Base-by-base conservation (phyloP, 2,888 invertebrate genomes). In the Cephus pulcher region DNA sequence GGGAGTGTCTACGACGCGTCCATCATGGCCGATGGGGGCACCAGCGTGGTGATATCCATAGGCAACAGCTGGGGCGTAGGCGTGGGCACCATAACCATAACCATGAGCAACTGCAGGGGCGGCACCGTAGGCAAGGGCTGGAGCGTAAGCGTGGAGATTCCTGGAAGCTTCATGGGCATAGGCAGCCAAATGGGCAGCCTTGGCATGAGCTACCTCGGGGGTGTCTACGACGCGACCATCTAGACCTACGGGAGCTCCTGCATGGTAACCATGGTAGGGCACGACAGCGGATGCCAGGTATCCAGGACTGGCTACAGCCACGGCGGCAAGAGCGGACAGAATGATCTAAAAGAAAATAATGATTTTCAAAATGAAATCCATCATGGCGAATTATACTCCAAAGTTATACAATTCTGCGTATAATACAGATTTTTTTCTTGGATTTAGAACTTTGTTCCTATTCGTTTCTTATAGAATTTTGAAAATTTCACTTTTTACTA, bases 201-300 rank as follows among this genome's bases (percentile, higher is more conserved):
- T 91, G 78, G 91, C 90, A 34, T 87, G 84, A 32, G 88, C 89
- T 4, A 91, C 90, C 82, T 90, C 91, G 33, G 89, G 90, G 12
- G 90, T 91, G 82, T 91, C 91, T 69, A 88, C 82, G 70, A 89
- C 89, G 77, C 87, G 86, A 30, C 89, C 89, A 75, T 88, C 89
- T 68, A 83, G 80, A 40, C 84, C 89, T 56, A 90, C 83, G 33
- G 89, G 89, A 4, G 89, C 89, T 30, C 84, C 83, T 33, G 84
- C 83, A 73, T 87, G 84, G 79, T 88, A 88, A 69, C 87, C 88
- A 37, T 79, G 76, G 77, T 86, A 80, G 11, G 84, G 77, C 30
- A 77, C 76, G 74, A 82, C 79, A 1, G 73, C 81, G 12, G 83
- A 77, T 0, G 76, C 79, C 34, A 82, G 69, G 11, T 84, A 84